phyloP scores from a whole-genome alignment of 2,888 invertebrate species.

The Heteromyza rotundicornis region DNA sequence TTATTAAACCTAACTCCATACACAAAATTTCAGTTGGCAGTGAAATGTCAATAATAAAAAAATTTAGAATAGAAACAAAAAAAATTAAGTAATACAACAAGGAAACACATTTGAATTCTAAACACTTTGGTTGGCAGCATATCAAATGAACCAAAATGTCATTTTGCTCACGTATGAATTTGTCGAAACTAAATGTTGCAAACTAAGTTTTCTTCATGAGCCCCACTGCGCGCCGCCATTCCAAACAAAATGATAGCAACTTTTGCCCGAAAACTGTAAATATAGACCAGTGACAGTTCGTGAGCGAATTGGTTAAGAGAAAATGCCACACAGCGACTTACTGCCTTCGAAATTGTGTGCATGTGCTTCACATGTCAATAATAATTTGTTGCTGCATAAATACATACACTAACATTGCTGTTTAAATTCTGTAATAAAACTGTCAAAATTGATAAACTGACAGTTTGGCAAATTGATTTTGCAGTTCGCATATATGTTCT shows the following conservation, averaged over 20 bases:
- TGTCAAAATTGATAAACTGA: constrained; percentile 28
- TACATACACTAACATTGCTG: not conserved
- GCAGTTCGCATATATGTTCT: not conserved
- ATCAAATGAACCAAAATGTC: not conserved
- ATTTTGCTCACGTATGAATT: constrained; percentile 11
- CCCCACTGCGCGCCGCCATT: not conserved
- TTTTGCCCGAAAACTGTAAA: not conserved
- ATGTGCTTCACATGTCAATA: too few species aligned
- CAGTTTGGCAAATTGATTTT: constrained; percentile 27
- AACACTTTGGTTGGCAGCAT: not conserved
- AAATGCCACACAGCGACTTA: not conserved
- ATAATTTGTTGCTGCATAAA: too few species aligned
- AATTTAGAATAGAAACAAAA: too few species aligned
- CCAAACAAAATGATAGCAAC: too few species aligned
- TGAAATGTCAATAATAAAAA: too few species aligned
- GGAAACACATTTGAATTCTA: not conserved
- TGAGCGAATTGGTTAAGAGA: not conserved
- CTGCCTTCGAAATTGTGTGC: constrained; percentile 6
- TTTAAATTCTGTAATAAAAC: constrained; percentile 20
- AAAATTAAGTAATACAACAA: not conserved
- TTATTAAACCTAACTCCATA: not conserved
- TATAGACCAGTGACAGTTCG: constrained; percentile 6
- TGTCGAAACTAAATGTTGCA: constrained; percentile 8
- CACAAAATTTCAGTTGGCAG: not conserved
- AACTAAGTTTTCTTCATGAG: not conserved